Conservation (phyloP, 1,140 invertebrate species). For the Ostrea edulis region DNA sequence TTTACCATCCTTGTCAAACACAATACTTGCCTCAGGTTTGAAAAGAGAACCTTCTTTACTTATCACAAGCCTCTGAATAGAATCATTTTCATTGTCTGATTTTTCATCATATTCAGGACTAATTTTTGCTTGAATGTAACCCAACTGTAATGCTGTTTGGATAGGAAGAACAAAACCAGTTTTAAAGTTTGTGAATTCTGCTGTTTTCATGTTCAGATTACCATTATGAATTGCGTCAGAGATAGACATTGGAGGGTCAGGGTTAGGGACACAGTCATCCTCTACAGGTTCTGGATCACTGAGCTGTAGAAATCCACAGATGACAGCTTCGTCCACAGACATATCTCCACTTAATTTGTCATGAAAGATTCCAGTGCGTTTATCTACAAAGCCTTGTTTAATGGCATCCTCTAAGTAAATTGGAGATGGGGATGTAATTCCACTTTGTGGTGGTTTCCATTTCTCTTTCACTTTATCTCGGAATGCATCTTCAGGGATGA, state of each 20-base stretch:
- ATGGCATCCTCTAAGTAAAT: slow-evolving; percentile 71
- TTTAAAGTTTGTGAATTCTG: slow-evolving; percentile 84
- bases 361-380: slow-evolving; percentile 88
- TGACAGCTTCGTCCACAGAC: slow-evolving; percentile 90
- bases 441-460: slow-evolving; percentile 86
- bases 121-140: slow-evolving; percentile 84
- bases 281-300: slow-evolving; percentile 55
- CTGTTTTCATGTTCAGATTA: slow-evolving; percentile 88
- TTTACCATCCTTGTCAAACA: slow-evolving; percentile 63
- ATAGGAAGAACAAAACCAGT: slow-evolving; percentile 86
- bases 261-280: slow-evolving; percentile 47
- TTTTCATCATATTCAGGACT: slow-evolving; percentile 49
- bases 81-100: slow-evolving; percentile 38
- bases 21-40: slow-evolving; percentile 60
- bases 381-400: slow-evolving; percentile 81
- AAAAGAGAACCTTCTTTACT: slow-evolving; percentile 67
- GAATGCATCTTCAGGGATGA: background rate
- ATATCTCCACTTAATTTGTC: slow-evolving; percentile 86
- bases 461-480: slow-evolving; percentile 72
- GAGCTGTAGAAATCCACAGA: slow-evolving; percentile 84
- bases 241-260: slow-evolving; percentile 69
- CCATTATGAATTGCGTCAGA: slow-evolving; percentile 86
- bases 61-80: slow-evolving; percentile 46
- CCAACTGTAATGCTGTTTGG: slow-evolving; percentile 84
- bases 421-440: slow-evolving; percentile 71